These are phyloP conservation scores for Dynastes maya DNA, from an alignment of 2,888 invertebrate genomes.

Conservation along the genomic window DNA sequence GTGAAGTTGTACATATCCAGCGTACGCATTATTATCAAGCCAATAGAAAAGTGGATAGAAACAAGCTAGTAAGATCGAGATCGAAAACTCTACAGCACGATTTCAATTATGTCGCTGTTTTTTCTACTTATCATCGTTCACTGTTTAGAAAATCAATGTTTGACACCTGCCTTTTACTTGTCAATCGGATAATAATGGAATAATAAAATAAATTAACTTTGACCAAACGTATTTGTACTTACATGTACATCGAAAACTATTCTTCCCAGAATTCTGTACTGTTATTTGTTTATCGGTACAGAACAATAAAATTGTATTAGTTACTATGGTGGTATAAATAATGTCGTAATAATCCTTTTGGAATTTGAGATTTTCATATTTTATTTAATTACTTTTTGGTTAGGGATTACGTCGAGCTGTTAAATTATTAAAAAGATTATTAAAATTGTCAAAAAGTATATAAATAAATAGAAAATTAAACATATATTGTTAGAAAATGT, in stretches of 20 bases:
- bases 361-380: no score
- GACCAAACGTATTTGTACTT: slow-evolving; percentile 1
- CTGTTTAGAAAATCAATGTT: slow-evolving; percentile 10
- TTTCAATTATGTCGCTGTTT: slow-evolving; percentile 14
- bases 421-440: no score
- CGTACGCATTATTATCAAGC: neutral
- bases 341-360: no score
- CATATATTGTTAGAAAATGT: no score
- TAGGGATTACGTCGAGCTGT: no score
- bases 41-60: slow-evolving; percentile 6
- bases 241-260: neutral
- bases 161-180: slow-evolving; percentile 25
- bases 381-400: no score
- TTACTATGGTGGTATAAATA: no score
- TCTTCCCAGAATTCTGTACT: neutral
- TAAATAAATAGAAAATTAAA: no score
- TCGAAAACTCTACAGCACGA: slow-evolving; percentile 5
- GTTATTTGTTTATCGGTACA: neutral
- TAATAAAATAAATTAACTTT: slow-evolving; percentile 10
- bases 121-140: neutral
- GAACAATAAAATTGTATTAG: no score
- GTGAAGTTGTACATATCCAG: neutral
- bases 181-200: slow-evolving; percentile 12
- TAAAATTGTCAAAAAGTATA: no score
- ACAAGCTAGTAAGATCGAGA: slow-evolving; percentile 8